phyloP scores from a whole-genome alignment of 2,888 invertebrate genomes.

The Itoplectis maculator region DNA sequence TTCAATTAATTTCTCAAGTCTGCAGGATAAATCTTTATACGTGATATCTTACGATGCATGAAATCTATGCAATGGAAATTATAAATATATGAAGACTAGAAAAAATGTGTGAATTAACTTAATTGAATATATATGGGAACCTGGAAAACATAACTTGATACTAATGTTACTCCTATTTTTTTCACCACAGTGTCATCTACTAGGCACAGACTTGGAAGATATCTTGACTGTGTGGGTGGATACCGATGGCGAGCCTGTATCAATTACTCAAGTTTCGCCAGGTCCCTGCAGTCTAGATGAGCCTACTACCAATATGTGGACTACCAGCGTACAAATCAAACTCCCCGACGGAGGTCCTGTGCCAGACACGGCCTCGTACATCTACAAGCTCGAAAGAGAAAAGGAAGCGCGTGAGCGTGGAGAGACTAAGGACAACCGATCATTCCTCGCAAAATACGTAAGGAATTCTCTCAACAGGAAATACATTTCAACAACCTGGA shows the following conservation, averaged over 20 bases:
- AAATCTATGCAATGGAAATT: too few species aligned
- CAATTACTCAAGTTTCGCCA: conserved; percentile 87
- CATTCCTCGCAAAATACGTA: conserved; percentile 99
- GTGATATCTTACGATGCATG: too few species aligned
- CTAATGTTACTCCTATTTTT: conserved; percentile 25
- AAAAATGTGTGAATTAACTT: too few species aligned
- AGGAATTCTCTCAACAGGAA: conserved; percentile 83
- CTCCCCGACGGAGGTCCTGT: conserved; percentile 93
- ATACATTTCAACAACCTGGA: not conserved
- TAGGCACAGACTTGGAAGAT: conserved; percentile 92
- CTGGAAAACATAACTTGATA: too few species aligned
- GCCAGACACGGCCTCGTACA: conserved; percentile 98
- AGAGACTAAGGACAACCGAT: conserved; percentile 96
- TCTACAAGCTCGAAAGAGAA: conserved; percentile 97
- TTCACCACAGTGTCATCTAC: conserved; percentile 88
- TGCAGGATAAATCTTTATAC: too few species aligned
- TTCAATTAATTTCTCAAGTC: not conserved
- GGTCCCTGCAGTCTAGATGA: conserved; percentile 83
- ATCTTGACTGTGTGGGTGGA: conserved; percentile 92
- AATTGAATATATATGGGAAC: too few species aligned
- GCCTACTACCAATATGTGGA: conserved; percentile 87
- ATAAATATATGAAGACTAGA: too few species aligned
- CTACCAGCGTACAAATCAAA: conserved; percentile 92
- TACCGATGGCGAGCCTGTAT: conserved; percentile 91
- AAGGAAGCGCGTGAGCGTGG: conserved; percentile 95